phyloP scores from a whole-genome alignment of 2,113 vertebrate genomes.

The Mobula birostris region DNA sequence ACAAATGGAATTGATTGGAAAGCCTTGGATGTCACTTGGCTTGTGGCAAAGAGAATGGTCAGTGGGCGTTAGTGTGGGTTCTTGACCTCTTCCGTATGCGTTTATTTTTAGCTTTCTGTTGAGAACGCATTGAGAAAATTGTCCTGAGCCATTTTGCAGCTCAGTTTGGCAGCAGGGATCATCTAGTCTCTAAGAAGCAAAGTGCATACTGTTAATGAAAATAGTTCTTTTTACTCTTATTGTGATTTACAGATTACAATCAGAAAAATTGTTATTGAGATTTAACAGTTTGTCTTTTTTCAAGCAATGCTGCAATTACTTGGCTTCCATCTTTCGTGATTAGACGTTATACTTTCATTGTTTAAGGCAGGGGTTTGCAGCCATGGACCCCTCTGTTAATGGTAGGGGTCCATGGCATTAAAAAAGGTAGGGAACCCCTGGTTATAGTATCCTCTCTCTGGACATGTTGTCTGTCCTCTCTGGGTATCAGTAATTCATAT shows the following conservation, averaged over 20 bases:
- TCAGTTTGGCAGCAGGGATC: not conserved
- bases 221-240: not conserved
- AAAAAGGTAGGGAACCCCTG: no score
- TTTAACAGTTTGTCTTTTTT: not conserved
- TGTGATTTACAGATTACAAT: not conserved
- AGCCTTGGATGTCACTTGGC: not conserved
- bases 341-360: not conserved
- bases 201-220: not conserved
- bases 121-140: not conserved
- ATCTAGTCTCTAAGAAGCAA: no score
- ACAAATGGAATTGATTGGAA: not conserved
- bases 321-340: not conserved
- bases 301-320: not conserved
- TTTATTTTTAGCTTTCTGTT: not conserved
- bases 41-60: not conserved
- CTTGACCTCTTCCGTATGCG: not conserved
- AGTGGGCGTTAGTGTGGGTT: not conserved
- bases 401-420: no score
- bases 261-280: not conserved
- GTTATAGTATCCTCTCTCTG: not conserved
- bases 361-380: not conserved
- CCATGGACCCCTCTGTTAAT: no score
- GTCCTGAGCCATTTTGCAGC: not conserved
- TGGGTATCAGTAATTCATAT: not conserved
- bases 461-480: not conserved